Evolutionary conservation across 1,140 invertebrate species (phyloP), one percentile per base, ranked within the genome.

Genomic region (Drepana arcuata): DNA sequence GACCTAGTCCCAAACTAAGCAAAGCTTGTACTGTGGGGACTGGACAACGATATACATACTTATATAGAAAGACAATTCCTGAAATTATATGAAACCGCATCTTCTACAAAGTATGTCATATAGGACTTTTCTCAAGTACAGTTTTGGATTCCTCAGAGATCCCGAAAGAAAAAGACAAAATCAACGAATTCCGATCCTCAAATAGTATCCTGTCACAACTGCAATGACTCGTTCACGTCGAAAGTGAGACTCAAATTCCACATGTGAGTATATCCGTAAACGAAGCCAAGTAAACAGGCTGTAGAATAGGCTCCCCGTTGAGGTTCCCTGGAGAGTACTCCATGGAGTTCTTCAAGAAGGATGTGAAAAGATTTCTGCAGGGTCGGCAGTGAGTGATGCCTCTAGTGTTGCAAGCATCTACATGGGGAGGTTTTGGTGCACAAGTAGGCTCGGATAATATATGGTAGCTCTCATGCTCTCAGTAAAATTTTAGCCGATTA

Each of bases 181-280:
- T 52, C 60, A 7, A 45, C 43, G 4, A 44, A 44, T 0, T 66
- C 59, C 2, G 65, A 71, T 6, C 60, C 64, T 4, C 70, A 72
- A 31, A 74, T 72, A 10, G 59, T 79, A 2, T 75, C 74, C 1
- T 83, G 80, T 16, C 55, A 79, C 14, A 59, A 73, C 23, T 83
- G 80, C 45, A 68, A 81, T 25, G 63, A 82, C 23, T 69, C 67
- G 0, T 83, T 82, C 33, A 68, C 66, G 0, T 80, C 73, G 0
- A 83, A 80, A 79, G 74, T 78, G 0, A 45, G 74, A 23, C 61
- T 79, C 1, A 77, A 80, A 31, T 81, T 81, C 52, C 79, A 83
- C 32, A 72, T 73, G 71, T 80, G 54, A 70, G 72, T 73, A 4
- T 9, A 12, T 28, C n/a, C n/a, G n/a, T n/a, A n/a, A n/a, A n/a